Evolutionary conservation across 2,888 invertebrate species (phyloP).

Genomic region (Atrina japonica): DNA sequence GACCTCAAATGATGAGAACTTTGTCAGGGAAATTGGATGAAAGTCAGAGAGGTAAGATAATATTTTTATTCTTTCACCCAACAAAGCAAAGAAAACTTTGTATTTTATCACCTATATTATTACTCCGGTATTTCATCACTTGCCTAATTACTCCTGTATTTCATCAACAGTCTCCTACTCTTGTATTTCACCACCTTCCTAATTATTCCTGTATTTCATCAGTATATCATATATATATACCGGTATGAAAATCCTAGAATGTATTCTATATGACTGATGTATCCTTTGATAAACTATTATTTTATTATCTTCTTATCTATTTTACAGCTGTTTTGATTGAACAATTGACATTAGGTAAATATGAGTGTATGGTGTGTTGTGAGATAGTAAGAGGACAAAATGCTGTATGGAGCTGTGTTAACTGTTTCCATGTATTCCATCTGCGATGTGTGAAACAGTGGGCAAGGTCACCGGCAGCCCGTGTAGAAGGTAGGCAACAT

Average conservation of each 20-base stretch:
- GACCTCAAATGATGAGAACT: conserved; percentile 12
- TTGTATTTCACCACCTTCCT: too few relatives aligned
- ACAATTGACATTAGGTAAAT: conserved; percentile 89
- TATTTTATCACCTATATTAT: too few relatives aligned
- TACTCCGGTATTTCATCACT: too few relatives aligned
- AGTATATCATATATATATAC: conserved; percentile 4
- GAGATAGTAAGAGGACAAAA: conserved; percentile 91
- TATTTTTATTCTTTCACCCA: neutral
- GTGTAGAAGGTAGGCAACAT: conserved; percentile 55
- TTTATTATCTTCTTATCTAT: too few relatives aligned
- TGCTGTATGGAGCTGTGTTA: conserved; percentile 93
- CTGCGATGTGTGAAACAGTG: conserved; percentile 94
- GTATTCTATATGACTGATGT: neutral
- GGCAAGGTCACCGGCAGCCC: conserved; percentile 84
- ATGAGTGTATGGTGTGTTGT: conserved; percentile 98
- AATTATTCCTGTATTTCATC: too few relatives aligned
- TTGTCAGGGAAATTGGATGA: conserved; percentile 54
- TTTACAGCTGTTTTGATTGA: conserved; percentile 84
- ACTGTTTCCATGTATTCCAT: conserved; percentile 96
- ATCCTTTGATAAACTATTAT: too few relatives aligned
- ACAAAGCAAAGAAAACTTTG: too few relatives aligned
- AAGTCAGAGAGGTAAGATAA: conserved; percentile 55
- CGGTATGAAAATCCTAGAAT: neutral
- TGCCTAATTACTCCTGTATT: too few relatives aligned
- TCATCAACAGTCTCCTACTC: too few relatives aligned